Evolutionary conservation across 2,888 invertebrate genomes (phyloP).

Genomic region (Prionchulus punctatus): DNA sequence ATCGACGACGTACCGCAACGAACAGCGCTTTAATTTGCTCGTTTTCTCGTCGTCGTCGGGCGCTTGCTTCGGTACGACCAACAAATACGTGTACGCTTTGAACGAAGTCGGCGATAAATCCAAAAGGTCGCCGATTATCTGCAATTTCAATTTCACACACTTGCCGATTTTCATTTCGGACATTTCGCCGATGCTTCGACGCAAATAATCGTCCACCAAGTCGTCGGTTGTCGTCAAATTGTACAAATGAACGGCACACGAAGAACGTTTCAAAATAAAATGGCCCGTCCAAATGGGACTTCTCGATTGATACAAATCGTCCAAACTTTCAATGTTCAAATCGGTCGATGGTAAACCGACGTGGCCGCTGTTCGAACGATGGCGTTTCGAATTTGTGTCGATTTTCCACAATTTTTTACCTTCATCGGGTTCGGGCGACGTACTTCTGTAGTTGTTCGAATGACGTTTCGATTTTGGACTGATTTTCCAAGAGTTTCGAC

Average conservation of each 20-base stretch:
- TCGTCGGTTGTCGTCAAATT: slow-evolving; percentile 69
- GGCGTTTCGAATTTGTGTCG: too few species aligned
- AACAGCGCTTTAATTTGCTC: too few species aligned
- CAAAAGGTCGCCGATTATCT: slow-evolving; percentile 85
- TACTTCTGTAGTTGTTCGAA: too few species aligned
- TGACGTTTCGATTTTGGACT: too few species aligned
- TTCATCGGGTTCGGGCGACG: too few species aligned
- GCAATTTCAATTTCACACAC: slow-evolving; percentile 61
- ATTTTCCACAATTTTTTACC: too few species aligned
- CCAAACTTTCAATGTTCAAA: neutral
- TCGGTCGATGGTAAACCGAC: neutral
- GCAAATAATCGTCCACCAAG: slow-evolving; percentile 80
- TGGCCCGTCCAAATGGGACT: slow-evolving; percentile 65
- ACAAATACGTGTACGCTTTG: slow-evolving; percentile 62
- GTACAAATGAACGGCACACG: slow-evolving; percentile 86
- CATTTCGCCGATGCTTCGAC: slow-evolving; percentile 73
- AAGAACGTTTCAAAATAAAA: slow-evolving; percentile 80
- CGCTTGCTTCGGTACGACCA: slow-evolving; percentile 66
- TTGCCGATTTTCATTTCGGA: slow-evolving; percentile 86
- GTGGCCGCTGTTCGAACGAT: neutral
- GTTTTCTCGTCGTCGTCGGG: too few species aligned
- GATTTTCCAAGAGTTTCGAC: too few species aligned
- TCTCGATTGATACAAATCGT: neutral
- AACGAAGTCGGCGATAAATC: slow-evolving; percentile 66
- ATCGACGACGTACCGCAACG: too few species aligned